Base-by-base conservation (phyloP, 2,888 invertebrate genomes). In the Ennomos erosarius region DNA sequence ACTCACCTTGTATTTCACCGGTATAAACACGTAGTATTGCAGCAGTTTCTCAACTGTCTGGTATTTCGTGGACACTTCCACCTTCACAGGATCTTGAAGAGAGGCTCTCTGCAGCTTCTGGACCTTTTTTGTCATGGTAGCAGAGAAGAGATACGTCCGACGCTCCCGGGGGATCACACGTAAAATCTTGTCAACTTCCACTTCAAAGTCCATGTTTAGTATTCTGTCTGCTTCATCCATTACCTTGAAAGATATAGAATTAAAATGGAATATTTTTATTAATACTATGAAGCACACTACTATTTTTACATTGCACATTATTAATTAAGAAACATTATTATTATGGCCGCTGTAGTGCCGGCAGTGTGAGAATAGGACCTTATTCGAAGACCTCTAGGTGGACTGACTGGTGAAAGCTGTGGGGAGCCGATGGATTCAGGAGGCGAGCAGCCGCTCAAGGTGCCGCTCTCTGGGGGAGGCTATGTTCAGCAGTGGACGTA, bases 221-320 rank as follows among this genome's bases (percentile, higher is more conserved):
- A 99, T 99, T 68, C 99, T 94, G 88, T 99, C 99, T 0, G 99
- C 99, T 94, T 99, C 99, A 75, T 99, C 99, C 98, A 99, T 98
- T 0, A 99, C 97, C 95, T 96, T 13, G 6, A 6, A 26, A 26
- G 6, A 26, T 26, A 26, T 6, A 26, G 6, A 26, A 26, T n/a
- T n/a, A n/a, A n/a, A n/a, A n/a, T n/a, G n/a, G n/a, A n/a, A n/a
- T n/a, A n/a, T n/a, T n/a, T n/a, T n/a, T n/a, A n/a, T n/a, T n/a
- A n/a, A n/a, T n/a, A n/a, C n/a, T n/a, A n/a, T n/a, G n/a, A n/a
- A n/a, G n/a, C n/a, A n/a, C n/a, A 26, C 4, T 26, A 26, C 4
- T 26, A 26, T 26, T 26, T 26, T 26, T 4, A 26, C 6, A 26
- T 26, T 1, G 16, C 16, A 16, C 16, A 16, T 35, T 10, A 35